Percentiles rank a stretch among this genome's conserved stretches.
Conservation (phyloP, 2,113 vertebrate species). For the Nothoprocta pentlandii region DNA sequence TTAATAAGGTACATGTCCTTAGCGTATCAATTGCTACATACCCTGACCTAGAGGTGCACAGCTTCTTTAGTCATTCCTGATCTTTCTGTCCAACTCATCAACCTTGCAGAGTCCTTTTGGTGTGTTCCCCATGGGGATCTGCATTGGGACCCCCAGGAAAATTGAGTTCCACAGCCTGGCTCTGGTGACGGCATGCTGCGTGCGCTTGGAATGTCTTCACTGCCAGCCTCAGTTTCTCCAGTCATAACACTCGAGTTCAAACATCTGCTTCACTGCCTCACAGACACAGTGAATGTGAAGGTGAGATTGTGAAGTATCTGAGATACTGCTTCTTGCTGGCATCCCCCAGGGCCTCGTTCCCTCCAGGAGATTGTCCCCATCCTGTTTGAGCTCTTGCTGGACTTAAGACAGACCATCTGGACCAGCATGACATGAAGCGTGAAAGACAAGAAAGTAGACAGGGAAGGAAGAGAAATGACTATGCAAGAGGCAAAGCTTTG, state of each 20-base stretch:
- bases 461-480: background rate
- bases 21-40: too few species aligned
- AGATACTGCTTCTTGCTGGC: background rate
- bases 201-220: background rate
- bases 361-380: background rate
- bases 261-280: background rate
- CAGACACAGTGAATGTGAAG: background rate
- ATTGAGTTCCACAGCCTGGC: background rate
- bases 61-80: too few species aligned
- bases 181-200: background rate
- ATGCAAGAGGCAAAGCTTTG: background rate
- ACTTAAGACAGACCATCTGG: background rate
- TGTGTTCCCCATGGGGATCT: too few species aligned
- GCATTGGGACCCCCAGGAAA: background rate
- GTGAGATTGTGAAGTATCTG: background rate
- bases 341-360: background rate
- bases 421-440: background rate
- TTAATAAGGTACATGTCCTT: background rate
- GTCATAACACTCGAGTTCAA: background rate
- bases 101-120: background rate
- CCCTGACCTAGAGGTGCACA: background rate
- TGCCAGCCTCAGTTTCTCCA: background rate
- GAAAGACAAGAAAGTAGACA: background rate
- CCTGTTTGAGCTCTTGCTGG: background rate
- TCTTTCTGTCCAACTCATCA: background rate